Evolutionary conservation across 2,113 vertebrate genomes (phyloP), one percentile per base, ranked within the genome.

Genomic region (Cavia aperea): DNA sequence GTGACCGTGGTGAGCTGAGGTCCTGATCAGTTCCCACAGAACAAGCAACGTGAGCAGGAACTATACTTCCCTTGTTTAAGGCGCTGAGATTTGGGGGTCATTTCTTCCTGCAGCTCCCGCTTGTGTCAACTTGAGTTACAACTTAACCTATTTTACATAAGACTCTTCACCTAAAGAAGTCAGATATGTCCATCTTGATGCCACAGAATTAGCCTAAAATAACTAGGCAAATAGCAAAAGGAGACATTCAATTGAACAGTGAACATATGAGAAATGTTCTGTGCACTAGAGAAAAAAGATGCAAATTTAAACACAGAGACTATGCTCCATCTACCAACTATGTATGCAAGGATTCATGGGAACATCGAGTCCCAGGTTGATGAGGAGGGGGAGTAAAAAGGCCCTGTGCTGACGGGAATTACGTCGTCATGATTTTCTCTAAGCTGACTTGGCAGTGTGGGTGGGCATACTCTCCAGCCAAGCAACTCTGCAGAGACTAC

Each of bases 331-430:
- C 68, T 29, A 12, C 43, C 14, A 49, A 12, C 58, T 86, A 31
- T 46, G 21, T 86, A 26, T 46, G 26, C 24, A 43, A 86, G 90
- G 26, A 77, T 39, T 90, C 73, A 2, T 4, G 51, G 23, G 10
- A 68, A 1, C 8, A 18, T 31, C 46, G 2, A 5, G 7, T 4
- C 36, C 24, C 31, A 3, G 0, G 0, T 5, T 4, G 13, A 31
- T 39, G 8, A 51, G 23, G 29, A n/a, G 18, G 11, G 31, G 49
- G 13, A 60, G 19, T 29, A 56, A 43, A 89, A 33, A 49, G 29
- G 7, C 19, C 65, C n/a, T 7, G 39, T 43, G 63, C 33, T 36
- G 65, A 29, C 33, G 33, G 18, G 13, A 58, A 63, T 36, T n/a
- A 31, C 49, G 26, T 18, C 82, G 12, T 43, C 14, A 4, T 7